Evolutionary conservation across 2,888 invertebrate species (phyloP), one percentile per base, ranked within the genome.

Genomic region (Ennomos fuscantarius): DNA sequence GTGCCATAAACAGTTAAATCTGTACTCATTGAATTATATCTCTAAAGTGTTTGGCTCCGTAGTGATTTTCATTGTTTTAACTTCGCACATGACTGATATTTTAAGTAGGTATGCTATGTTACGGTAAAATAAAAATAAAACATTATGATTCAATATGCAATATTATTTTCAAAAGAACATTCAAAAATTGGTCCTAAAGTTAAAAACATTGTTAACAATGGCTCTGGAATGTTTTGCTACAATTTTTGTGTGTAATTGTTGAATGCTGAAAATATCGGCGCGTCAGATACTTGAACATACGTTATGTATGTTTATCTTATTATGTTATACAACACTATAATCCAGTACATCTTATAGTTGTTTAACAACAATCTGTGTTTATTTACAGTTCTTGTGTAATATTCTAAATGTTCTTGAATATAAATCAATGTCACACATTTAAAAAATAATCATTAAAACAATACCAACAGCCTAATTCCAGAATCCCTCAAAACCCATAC

Each of bases 121-220:
- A 66, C 54, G 50, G 40, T 53, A 57, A 55, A 64, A 72, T 68
- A 47, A 69, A 63, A 73, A 69, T 79, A 82, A 79, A 79, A 80
- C 77, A 78, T 60, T 65, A 68, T 69, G 70, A 73, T 76, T 89
- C 85, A 90, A 90, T 91, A 91, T 89, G 89, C 85, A 91, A 91
- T 92, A 91, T 89, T 91, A 91, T 91, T 92, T 89, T 90, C 88
- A 89, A 91, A 91, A 91, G 89, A 91, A 91, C 88, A 82, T 89
- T 91, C 85, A 90, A 92, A 92, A 92, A 91, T 91, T 91, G 91
- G 91, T 91, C 91, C 91, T 91, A 91, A 91, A 87, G 78, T 89
- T 91, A 91, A 91, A 59, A 91, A 90, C 88, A 89, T 88, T 87
- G 85, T 89, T 90, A 91, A 92, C 92, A 92, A 91, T 91, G 88